Conservation (phyloP, 2,113 vertebrate species). For the Phoenicopterus ruber region DNA sequence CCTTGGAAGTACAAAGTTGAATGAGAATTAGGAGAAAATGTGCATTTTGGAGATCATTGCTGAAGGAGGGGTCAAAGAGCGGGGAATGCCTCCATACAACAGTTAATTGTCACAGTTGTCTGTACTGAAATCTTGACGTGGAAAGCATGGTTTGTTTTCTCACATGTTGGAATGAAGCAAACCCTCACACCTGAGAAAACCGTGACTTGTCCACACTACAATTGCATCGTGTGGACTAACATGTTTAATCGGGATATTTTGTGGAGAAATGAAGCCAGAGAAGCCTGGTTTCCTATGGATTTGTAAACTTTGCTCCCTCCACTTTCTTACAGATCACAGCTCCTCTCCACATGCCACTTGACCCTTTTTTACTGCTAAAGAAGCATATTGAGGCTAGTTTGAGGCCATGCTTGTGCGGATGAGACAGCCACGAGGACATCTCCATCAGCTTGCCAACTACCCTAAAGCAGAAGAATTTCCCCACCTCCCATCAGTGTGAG, state of each 20-base stretch:
- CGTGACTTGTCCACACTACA: neutral
- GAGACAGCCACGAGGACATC: neutral
- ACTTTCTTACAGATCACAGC: neutral
- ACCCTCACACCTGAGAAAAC: neutral
- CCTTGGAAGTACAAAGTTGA: neutral
- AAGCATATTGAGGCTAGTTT: neutral
- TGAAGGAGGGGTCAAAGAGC: neutral
- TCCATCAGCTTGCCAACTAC: neutral
- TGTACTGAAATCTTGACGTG: fast-evolving
- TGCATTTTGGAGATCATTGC: neutral
- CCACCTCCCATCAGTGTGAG: neutral
- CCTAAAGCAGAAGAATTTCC: neutral
- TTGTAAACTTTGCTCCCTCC: neutral
- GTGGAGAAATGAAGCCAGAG: neutral
- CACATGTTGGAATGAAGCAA: neutral
- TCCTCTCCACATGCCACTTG: neutral
- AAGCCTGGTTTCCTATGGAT: neutral
- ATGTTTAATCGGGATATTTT: neutral
- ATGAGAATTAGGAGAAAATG: neutral
- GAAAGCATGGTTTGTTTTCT: neutral
- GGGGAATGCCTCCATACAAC: neutral
- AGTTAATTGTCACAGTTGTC: neutral
- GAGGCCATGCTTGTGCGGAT: neutral
- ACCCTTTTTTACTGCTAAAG: neutral
- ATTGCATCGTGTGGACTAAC: no score